Base-by-base conservation (phyloP, 2,113 vertebrate genomes). In the Falcunculus frontatus region DNA sequence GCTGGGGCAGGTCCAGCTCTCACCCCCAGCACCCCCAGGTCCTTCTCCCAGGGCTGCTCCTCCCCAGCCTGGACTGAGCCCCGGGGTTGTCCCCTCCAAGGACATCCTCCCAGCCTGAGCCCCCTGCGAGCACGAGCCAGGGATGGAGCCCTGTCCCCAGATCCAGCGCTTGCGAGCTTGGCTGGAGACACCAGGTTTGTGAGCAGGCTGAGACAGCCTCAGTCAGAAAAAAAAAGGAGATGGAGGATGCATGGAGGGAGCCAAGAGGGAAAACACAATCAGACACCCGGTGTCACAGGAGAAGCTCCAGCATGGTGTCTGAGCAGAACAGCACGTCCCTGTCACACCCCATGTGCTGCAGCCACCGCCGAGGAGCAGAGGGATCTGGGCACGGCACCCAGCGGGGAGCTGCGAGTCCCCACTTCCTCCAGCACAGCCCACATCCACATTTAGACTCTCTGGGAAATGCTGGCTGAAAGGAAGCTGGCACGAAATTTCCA, bases 401-500 rank as follows among this genome's bases (percentile, higher is more conserved):
- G 17, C 0, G 0, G 33, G 50, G 64, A 87, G 13, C 91, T 21
- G 64, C 0, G 1, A 73, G 89, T 53, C 89, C 84, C 14, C 19
- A 14, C 77, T 41, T 32, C 3, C 3, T 13, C 56, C 62, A 60
- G 52, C 37, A 60, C 65, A 52, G 29, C 77, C 1, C 17, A 87
- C 52, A 67, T 14, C 89, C 21, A 9, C 74, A 32, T 42, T 73
- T 50, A 68, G 90, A 41, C 81, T 88, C 64, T 13, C 78, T 56
- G 90, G 73, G 84, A 97, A 93, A 67, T 5, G 52, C 72, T 62
- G 79, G 26, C 72, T 94, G 94, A 42, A 79, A 68, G 57, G 63
- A 76, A 68, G 12, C 68, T 88, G 88, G 75, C 92, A 93, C 0
- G 0, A 26, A 62, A 49, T 60, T 68, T 70, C 74, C 89, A 62